phyloP scores from a whole-genome alignment of 2,888 invertebrate genomes.

The Mesoligia furuncula region DNA sequence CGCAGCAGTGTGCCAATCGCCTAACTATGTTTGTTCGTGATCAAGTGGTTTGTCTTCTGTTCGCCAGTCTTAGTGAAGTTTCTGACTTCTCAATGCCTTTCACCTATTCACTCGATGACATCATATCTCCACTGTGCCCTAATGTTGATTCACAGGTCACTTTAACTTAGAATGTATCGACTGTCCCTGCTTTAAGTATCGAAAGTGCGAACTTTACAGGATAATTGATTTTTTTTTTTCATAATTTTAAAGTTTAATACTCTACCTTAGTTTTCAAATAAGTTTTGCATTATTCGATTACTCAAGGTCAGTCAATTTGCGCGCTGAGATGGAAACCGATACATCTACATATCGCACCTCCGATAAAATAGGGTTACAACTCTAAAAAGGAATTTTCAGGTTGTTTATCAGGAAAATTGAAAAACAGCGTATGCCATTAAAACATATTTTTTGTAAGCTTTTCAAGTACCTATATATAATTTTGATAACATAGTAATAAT shows the following conservation, averaged over 20 bases:
- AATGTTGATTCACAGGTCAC: slow-evolving; percentile 16
- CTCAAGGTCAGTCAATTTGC: slow-evolving; percentile 5
- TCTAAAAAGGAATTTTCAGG: too few relatives aligned
- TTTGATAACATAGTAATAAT: too few relatives aligned
- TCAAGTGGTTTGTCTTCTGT: slow-evolving; percentile 11
- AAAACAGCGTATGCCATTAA: too few relatives aligned
- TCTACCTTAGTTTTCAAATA: neutral
- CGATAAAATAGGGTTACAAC: too few relatives aligned
- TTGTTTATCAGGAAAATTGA: too few relatives aligned
- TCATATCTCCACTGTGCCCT: neutral
- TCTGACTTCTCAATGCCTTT: neutral
- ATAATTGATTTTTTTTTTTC: neutral
- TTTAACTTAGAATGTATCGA: slow-evolving; percentile 4
- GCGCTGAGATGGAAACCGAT: neutral
- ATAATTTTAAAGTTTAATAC: neutral
- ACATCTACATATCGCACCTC: neutral
- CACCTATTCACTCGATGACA: neutral
- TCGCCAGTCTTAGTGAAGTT: neutral
- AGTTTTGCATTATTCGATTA: neutral
- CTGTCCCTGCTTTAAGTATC: neutral
- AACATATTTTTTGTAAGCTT: too few relatives aligned
- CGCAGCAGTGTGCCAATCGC: too few relatives aligned
- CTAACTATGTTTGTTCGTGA: slow-evolving; percentile 39
- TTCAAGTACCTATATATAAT: too few relatives aligned
- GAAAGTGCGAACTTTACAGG: neutral